Conservation (phyloP, 2,113 vertebrate genomes). For the Nettapus auritus region DNA sequence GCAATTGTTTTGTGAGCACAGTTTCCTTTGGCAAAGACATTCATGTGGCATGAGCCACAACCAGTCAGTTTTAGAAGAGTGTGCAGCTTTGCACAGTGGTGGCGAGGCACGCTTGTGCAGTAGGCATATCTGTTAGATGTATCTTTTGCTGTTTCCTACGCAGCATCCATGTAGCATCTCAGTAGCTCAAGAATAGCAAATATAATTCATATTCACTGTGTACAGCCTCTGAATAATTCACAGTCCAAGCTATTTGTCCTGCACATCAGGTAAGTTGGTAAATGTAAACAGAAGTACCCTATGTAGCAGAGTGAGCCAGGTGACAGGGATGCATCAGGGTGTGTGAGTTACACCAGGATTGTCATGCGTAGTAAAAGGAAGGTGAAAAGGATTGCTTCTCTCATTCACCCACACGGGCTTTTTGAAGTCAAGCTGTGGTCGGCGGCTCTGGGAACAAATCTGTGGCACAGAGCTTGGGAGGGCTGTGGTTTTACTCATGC, state of each 20-base stretch:
- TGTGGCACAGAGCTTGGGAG: neutral
- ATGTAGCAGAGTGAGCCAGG: neutral
- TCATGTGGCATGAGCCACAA: neutral
- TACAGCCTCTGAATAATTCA: neutral
- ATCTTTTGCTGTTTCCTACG: neutral
- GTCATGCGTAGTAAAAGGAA: neutral
- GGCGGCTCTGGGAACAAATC: conserved; percentile 22
- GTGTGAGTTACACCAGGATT: neutral
- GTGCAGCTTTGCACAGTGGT: neutral
- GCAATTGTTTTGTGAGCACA: conserved; percentile 11
- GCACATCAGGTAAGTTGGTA: neutral
- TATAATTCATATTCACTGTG: neutral
- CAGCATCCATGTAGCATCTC: neutral
- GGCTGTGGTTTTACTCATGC: neutral
- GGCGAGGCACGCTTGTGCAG: neutral
- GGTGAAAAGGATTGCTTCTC: neutral
- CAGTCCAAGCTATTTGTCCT: neutral
- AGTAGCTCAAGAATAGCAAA: neutral
- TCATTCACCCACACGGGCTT: neutral
- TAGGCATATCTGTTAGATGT: neutral
- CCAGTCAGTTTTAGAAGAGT: neutral
- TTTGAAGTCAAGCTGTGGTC: conserved; percentile 33
- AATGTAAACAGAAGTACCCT: neutral
- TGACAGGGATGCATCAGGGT: neutral
- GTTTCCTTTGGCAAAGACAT: neutral